Percentiles rank a stretch among this genome's conserved stretches.
phyloP scores from a whole-genome alignment of 2,888 invertebrate species.

The Limnephilus auricula region DNA sequence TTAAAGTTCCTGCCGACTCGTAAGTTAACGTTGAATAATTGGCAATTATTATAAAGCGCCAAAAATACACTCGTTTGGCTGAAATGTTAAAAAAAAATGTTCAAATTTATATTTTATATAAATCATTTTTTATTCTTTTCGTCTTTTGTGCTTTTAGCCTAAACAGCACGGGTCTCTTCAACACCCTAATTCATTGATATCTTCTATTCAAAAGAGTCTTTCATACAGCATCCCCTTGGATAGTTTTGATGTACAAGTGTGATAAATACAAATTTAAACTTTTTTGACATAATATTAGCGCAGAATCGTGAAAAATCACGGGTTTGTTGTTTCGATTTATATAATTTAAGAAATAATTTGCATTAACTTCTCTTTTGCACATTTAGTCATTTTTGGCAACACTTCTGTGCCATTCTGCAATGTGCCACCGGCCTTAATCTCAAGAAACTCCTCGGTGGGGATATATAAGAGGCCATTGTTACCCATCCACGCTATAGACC shows the following conservation, averaged over 20 bases:
- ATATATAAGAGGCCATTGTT: background rate
- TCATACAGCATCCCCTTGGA: background rate
- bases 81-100: background rate
- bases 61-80: background rate
- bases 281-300: no score
- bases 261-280: no score
- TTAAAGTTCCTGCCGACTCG: background rate
- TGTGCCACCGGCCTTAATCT: background rate
- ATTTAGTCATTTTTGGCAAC: background rate
- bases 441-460: background rate
- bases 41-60: background rate
- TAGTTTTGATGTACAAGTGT: background rate
- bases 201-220: background rate
- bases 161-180: background rate
- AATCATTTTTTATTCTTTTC: background rate
- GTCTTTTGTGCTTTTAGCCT: background rate
- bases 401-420: background rate
- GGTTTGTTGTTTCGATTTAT: no score
- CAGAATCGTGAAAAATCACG: no score
- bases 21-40: background rate
- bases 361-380: background rate
- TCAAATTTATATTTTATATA: background rate
- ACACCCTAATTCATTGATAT: background rate
- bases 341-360: no score
- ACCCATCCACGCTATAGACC: background rate